Evolutionary conservation across 2,113 vertebrate species (phyloP).

Genomic region (Tretioscincus oriximinensis): DNA sequence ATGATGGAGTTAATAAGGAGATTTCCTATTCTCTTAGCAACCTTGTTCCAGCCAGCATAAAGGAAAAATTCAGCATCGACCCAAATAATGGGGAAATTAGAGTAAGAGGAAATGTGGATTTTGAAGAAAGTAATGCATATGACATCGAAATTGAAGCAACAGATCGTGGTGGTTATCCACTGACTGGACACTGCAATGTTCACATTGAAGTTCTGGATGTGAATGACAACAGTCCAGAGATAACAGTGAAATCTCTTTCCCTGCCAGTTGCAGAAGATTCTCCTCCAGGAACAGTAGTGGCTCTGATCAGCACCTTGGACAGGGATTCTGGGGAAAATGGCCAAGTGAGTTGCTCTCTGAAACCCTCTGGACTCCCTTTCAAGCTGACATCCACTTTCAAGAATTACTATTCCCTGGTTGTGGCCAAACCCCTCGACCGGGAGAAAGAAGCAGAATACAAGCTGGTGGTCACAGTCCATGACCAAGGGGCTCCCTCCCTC

Average conservation of each 20-base stretch:
- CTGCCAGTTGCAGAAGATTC: slow-evolving; percentile 11
- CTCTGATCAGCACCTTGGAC: slow-evolving; percentile 4
- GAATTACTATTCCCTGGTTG: slow-evolving; percentile 13
- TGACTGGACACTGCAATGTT: not conserved
- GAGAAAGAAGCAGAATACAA: not conserved
- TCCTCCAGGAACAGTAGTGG: slow-evolving; percentile 3
- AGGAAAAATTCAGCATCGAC: slow-evolving; percentile 58
- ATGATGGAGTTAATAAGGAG: slow-evolving; percentile 68
- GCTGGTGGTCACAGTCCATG: not conserved
- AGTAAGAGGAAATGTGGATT: slow-evolving; percentile 49
- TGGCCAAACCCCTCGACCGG: slow-evolving; percentile 5
- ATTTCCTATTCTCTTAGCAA: slow-evolving; percentile 54
- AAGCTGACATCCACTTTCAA: slow-evolving; percentile 3
- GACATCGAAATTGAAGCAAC: slow-evolving; percentile 1
- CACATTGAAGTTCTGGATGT: not conserved
- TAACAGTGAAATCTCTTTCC: not conserved
- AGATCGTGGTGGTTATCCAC: not conserved
- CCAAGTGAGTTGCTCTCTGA: not conserved
- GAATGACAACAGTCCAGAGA: slow-evolving; percentile 10
- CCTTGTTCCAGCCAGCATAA: slow-evolving; percentile 17
- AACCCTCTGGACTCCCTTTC: not conserved
- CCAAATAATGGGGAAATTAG: slow-evolving; percentile 70
- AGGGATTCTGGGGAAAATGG: slow-evolving; percentile 3
- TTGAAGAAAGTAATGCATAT: slow-evolving; percentile 1
- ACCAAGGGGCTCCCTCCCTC: slow-evolving; percentile 1